phyloP scores from a whole-genome alignment of 2,888 invertebrate species.

The Penaeus monodon region DNA sequence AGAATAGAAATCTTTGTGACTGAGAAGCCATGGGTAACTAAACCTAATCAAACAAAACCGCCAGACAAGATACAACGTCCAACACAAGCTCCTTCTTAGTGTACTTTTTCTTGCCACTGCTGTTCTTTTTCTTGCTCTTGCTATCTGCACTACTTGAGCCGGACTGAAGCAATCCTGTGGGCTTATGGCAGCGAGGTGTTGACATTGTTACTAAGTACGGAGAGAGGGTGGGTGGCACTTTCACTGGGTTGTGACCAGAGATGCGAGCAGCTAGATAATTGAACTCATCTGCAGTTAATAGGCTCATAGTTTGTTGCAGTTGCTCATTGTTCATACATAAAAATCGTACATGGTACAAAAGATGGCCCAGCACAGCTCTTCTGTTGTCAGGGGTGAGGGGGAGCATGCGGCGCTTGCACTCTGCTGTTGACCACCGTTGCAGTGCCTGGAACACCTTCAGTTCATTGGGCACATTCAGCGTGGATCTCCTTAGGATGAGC shows the following conservation, averaged over 20 bases:
- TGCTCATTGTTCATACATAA: slow-evolving; percentile 36
- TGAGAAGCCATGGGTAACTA: too few species aligned
- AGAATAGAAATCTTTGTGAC: too few species aligned
- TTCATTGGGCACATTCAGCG: slow-evolving; percentile 78
- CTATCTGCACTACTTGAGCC: background rate
- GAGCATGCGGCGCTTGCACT: slow-evolving; percentile 74
- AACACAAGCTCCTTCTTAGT: slow-evolving; percentile 58
- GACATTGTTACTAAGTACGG: slow-evolving; percentile 37
- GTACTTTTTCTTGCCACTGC: slow-evolving; percentile 53
- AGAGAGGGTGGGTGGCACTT: slow-evolving; percentile 28
- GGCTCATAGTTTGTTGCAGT: slow-evolving; percentile 69
- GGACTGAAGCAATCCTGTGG: background rate
- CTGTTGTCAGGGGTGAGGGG: slow-evolving; percentile 73
- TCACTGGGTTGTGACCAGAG: slow-evolving; percentile 53
- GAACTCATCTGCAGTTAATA: slow-evolving; percentile 66
- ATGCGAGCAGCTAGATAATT: slow-evolving; percentile 70
- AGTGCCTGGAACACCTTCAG: slow-evolving; percentile 74
- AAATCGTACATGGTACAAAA: slow-evolving; percentile 78
- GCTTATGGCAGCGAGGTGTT: slow-evolving; percentile 28
- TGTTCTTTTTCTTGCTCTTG: slow-evolving; percentile 40
- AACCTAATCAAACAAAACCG: slow-evolving; percentile 54
- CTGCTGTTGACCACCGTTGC: slow-evolving; percentile 70
- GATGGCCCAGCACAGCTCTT: slow-evolving; percentile 73
- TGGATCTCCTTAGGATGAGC: slow-evolving; percentile 78
- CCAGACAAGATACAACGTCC: slow-evolving; percentile 52